Percentiles rank a stretch among this genome's conserved stretches.
Evolutionary conservation across 1,140 invertebrate species (phyloP).

Genomic region (Penaeus vannamei): DNA sequence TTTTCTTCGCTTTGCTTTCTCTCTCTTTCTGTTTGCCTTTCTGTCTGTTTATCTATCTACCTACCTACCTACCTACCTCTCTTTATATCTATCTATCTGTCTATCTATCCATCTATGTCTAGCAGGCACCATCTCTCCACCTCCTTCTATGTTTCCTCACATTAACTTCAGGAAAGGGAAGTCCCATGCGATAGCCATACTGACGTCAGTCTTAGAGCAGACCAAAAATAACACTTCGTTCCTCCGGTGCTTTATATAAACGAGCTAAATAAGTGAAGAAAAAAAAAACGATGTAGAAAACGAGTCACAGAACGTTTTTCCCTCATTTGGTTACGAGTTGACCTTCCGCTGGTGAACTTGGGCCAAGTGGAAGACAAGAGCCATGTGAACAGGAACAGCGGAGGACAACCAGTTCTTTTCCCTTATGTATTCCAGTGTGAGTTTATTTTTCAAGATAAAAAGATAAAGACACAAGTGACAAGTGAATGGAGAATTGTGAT

Average conservation of each 20-base stretch:
- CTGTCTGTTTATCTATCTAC: no score
- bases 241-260: slow-evolving; percentile 48
- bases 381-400: no score
- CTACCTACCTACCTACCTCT: no score
- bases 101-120: no score
- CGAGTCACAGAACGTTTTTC: no score
- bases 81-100: no score
- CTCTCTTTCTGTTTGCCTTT: no score
- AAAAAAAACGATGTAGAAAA: background rate
- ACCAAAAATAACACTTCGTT: slow-evolving; percentile 34
- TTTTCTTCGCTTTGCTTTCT: no score
- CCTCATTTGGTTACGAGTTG: background rate
- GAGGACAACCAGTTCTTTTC: no score
- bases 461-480: slow-evolving; percentile 1
- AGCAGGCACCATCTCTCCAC: no score
- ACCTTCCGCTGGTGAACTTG: background rate
- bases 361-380: background rate
- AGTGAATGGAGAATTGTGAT: slow-evolving; percentile 48
- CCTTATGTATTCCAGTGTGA: slow-evolving; percentile 18
- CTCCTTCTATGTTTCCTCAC: no score
- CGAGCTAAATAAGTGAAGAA: slow-evolving; percentile 23
- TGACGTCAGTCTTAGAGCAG: slow-evolving; percentile 29
- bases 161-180: background rate
- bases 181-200: slow-evolving; percentile 44
- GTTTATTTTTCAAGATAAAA: no score